Base-by-base conservation (phyloP, 2,888 invertebrate species). In the Zygaena filipendulae region DNA sequence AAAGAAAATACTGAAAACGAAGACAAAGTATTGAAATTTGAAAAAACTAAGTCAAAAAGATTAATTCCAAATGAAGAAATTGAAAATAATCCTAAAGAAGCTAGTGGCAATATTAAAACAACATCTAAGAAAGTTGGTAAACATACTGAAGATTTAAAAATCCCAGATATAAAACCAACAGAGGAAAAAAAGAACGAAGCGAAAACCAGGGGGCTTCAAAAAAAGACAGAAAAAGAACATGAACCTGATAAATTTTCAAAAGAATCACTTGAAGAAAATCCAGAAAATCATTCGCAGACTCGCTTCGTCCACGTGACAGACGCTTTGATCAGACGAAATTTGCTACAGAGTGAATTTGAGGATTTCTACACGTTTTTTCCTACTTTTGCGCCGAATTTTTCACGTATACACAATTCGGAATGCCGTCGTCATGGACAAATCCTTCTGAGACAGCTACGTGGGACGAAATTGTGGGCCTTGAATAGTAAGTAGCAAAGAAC, bases 351-450 rank as follows among this genome's bases (percentile, higher is more conserved):
- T 54, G 79, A 80, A 62, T 84, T 86, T 51, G 83, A 84, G 51
- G 82, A 84, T 45, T 71, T 86, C 41, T 83, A 87, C 53, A 82
- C 85, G 44, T 82, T 82, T 51, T 71, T 87, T 39, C 87, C 87
- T 33, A 85, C 85, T 25, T 88, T 88, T 60, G 83, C 87, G 39
- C 84, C 87, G 35, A 86, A 87, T 68, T 86, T 86, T 55, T 82
- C 85, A 32, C 81, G 82, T 40, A 82, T 86, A 38, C 81, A 83
- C 49, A 83, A 85, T 51, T 68, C 82, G 25, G 84, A 84, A 56
- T 88, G 88, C 68, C 82, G 85, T 42, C 84, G 85, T 51, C 88
- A 88, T 41, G 84, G 88, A 32, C 84, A 84, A 59, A 84, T 88
- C 47, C 83, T 87, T 43, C 67, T 87, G 41, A 75, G 86, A 38